Percentiles rank a stretch among this genome's conserved stretches.
These are phyloP conservation scores for Tachysurus fulvidraco DNA, from an alignment of 2,113 vertebrate species.

Conservation along the genomic window DNA sequence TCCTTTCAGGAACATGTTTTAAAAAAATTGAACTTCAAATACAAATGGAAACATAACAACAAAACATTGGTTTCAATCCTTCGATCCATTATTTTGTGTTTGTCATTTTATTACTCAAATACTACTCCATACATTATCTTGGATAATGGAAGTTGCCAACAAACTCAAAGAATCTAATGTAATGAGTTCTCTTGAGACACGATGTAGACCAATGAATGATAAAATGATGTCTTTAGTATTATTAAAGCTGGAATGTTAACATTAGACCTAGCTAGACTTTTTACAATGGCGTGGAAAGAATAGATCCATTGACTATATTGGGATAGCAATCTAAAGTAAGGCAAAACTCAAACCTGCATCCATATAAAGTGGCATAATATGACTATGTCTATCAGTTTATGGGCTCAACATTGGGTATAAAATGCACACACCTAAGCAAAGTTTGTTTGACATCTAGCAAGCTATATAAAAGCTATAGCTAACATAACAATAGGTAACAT, in stretches of 20 bases:
- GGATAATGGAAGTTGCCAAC: neutral
- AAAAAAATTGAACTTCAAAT: neutral
- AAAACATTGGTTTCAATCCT: neutral
- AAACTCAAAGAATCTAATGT: neutral
- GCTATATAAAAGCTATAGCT: neutral
- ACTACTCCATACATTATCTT: neutral
- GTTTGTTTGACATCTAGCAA: neutral
- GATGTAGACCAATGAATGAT: neutral
- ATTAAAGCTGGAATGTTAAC: neutral
- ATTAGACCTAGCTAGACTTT: neutral
- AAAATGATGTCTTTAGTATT: neutral
- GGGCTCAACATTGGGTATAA: neutral
- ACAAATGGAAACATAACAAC: neutral
- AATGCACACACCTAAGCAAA: neutral
- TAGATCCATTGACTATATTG: neutral
- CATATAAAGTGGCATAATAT: neutral
- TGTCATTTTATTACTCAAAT: too few species aligned
- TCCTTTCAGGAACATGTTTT: constrained; percentile 31
- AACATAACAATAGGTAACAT: neutral
- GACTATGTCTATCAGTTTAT: neutral
- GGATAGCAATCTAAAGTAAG: neutral
- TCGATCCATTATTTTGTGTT: too few species aligned
- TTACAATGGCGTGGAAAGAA: too few species aligned
- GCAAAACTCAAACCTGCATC: neutral
- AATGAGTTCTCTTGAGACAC: neutral